Evolutionary conservation across 2,888 invertebrate species (phyloP).

Genomic region (Sipha maydis): DNA sequence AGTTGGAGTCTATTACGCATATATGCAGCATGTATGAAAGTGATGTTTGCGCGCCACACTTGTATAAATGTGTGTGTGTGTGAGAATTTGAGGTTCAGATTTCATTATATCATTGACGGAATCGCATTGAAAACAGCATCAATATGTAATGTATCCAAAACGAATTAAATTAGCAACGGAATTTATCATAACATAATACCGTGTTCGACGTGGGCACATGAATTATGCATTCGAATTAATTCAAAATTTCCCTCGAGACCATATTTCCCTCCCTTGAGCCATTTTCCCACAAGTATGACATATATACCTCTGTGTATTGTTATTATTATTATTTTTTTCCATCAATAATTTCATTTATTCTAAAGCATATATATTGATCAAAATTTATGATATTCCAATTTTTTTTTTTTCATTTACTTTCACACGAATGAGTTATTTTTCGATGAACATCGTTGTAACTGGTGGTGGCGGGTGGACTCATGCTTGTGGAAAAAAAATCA

Average conservation of each 20-base stretch:
- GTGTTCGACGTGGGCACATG: not conserved
- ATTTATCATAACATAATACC: constrained; percentile 33
- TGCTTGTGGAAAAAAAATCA: not conserved
- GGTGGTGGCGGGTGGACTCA: not conserved
- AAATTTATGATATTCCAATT: not conserved
- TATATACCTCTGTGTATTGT: not conserved
- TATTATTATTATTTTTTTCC: constrained; percentile 11
- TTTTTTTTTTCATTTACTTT: not conserved
- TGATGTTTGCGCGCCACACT: not conserved
- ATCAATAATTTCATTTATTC: not conserved
- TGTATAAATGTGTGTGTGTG: not conserved
- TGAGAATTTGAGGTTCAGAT: not conserved
- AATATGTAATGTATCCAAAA: constrained; percentile 32
- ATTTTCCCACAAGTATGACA: not conserved
- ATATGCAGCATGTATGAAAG: no score
- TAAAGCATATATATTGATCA: not conserved
- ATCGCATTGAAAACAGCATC: constrained; percentile 31
- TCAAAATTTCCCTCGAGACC: constrained; percentile 43
- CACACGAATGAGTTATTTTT: not conserved
- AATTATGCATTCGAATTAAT: constrained; percentile 56
- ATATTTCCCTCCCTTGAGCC: constrained; percentile 10
- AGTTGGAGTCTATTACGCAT: no score
- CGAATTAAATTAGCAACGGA: constrained; percentile 43
- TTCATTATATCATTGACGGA: constrained; percentile 27
- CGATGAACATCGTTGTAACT: not conserved